phyloP scores from a whole-genome alignment of 2,113 vertebrate species.

The Phyllostomus discolor region DNA sequence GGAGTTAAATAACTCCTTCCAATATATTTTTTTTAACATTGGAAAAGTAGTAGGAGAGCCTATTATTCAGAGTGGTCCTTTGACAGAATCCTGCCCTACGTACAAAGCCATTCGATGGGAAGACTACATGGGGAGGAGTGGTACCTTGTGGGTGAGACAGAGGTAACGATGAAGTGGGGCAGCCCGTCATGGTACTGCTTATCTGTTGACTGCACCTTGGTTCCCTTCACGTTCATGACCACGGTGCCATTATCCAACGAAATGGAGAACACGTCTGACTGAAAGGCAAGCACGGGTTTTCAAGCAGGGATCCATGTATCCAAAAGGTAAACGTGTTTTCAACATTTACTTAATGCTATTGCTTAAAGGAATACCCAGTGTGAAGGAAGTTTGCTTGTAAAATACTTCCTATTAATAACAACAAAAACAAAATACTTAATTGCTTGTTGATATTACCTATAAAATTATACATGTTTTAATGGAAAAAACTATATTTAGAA shows the following conservation, averaged over 20 bases:
- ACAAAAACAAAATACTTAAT: background rate
- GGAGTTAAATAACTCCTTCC: background rate
- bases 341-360: background rate
- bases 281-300: constrained; percentile 46
- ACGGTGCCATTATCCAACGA: constrained; percentile 92
- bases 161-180: constrained; percentile 89
- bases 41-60: background rate
- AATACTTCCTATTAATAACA: background rate
- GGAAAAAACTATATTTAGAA: background rate
- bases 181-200: constrained; percentile 91
- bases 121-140: background rate
- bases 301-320: background rate
- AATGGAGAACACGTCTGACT: constrained; percentile 91
- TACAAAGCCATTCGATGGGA: background rate
- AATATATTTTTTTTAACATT: background rate
- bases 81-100: background rate
- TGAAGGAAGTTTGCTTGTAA: background rate
- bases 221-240: constrained; percentile 87
- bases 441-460: background rate
- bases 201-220: constrained; percentile 86
- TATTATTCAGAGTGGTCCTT: background rate
- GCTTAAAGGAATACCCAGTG: background rate
- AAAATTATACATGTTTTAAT: background rate
- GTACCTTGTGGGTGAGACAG: constrained; percentile 89
- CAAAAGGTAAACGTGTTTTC: background rate